These are phyloP conservation scores for Tragelaphus imberbis DNA, from an alignment of 2,113 vertebrate species.

Conservation along the genomic window DNA sequence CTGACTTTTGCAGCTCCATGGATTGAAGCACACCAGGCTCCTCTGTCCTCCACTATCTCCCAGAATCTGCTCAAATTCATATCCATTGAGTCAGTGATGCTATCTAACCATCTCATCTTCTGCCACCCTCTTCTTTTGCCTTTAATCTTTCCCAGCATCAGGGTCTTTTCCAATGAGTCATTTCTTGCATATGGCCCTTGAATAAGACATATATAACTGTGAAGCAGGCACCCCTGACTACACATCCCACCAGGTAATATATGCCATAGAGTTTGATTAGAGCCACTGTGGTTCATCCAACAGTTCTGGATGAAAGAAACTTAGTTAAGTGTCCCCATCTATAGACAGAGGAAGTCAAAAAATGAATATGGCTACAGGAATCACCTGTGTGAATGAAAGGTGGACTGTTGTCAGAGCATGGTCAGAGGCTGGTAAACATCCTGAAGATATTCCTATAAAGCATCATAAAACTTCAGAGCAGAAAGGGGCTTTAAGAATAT, in stretches of 20 bases:
- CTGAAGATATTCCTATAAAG: background rate
- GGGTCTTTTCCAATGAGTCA: background rate
- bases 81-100: background rate
- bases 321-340: background rate
- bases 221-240: background rate
- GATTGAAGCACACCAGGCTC: background rate
- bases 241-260: background rate
- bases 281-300: background rate
- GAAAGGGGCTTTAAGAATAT: background rate
- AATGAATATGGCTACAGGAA: background rate
- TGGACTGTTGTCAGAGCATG: background rate
- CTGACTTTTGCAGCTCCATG: background rate
- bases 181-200: background rate
- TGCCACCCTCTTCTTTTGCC: background rate
- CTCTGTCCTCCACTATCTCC: background rate
- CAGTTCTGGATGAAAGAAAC: background rate
- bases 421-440: background rate
- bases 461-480: background rate
- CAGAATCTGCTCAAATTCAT: background rate
- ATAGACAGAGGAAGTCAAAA: background rate
- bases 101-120: background rate
- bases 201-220: background rate
- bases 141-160: background rate
- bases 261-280: background rate
- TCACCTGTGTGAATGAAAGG: background rate